Percentiles rank a stretch among this genome's conserved stretches.
Conservation (phyloP, 1,140 invertebrate genomes). For the Caenorhabditis latens region DNA sequence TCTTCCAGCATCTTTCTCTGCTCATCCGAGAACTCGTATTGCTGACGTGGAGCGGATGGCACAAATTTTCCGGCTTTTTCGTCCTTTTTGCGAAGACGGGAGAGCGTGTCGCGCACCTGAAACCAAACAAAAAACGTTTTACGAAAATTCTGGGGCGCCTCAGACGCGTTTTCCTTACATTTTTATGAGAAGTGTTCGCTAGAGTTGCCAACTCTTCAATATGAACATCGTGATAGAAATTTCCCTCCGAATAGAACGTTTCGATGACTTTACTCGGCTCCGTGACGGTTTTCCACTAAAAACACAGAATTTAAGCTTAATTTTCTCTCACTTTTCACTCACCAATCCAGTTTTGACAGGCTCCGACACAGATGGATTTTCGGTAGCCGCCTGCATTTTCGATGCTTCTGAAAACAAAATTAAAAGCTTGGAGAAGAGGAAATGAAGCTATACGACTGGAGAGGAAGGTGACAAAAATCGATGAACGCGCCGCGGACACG, state of each 20-base stretch:
- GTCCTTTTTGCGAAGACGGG: conserved; percentile 1
- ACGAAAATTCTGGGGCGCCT: no score
- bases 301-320: neutral
- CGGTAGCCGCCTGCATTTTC: no score
- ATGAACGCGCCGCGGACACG: conserved; percentile 35
- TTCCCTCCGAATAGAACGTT: conserved; percentile 11
- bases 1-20: neutral
- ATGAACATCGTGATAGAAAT: neutral
- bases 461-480: neutral
- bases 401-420: neutral
- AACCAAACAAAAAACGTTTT: neutral
- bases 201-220: conserved; percentile 5
- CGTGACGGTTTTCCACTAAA: neutral
- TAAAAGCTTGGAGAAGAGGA: neutral
- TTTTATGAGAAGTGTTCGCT: neutral
- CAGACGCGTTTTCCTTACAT: neutral
- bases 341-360: neutral
- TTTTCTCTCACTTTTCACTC: neutral
- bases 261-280: conserved; percentile 8
- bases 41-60: neutral
- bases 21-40: neutral
- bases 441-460: neutral
- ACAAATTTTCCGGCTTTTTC: conserved; percentile 4
- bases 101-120: conserved; percentile 34
- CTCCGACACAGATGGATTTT: neutral